Percentiles rank a stretch among this genome's conserved stretches.
These are phyloP conservation scores for Drosophila conformis DNA, from an alignment of 2,888 invertebrate genomes.

Conservation along the genomic window DNA sequence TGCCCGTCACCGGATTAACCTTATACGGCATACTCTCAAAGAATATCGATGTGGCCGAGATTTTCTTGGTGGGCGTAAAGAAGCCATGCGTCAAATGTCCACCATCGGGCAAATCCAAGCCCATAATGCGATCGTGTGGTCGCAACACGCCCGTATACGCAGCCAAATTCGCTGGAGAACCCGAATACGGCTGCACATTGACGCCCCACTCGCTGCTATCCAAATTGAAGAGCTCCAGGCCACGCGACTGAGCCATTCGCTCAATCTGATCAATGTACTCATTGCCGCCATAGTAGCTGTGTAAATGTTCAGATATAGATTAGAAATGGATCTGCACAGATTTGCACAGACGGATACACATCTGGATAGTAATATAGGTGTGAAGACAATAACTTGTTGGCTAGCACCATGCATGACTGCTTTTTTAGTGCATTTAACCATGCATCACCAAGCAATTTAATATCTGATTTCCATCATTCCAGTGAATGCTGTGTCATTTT, in stretches of 20 bases:
- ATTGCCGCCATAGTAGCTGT: slow-evolving; percentile 98
- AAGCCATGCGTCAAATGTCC: slow-evolving; percentile 98
- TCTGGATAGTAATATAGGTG: not conserved
- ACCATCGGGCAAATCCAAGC: slow-evolving; percentile 97
- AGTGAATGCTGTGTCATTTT: not conserved
- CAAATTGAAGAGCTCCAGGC: slow-evolving; percentile 92
- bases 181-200: slow-evolving; percentile 98
- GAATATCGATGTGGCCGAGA: slow-evolving; percentile 98
- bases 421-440: not conserved
- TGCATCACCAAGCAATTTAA: not conserved
- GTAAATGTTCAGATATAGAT: not conserved
- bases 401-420: not conserved
- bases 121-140: slow-evolving; percentile 98
- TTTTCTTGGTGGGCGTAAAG: slow-evolving; percentile 94
- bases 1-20: slow-evolving; percentile 92
- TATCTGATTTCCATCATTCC: not conserved
- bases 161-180: slow-evolving; percentile 98
- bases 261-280: slow-evolving; percentile 98
- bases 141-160: slow-evolving; percentile 96
- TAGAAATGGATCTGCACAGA: not conserved
- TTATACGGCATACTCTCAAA: slow-evolving; percentile 99
- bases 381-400: not conserved
- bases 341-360: not conserved
- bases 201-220: slow-evolving; percentile 96
- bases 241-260: slow-evolving; percentile 93